Percentiles rank a stretch among this genome's conserved stretches.
These are phyloP conservation scores for Nudaria mundana DNA, from an alignment of 2,888 invertebrate species.

Conservation along the genomic window DNA sequence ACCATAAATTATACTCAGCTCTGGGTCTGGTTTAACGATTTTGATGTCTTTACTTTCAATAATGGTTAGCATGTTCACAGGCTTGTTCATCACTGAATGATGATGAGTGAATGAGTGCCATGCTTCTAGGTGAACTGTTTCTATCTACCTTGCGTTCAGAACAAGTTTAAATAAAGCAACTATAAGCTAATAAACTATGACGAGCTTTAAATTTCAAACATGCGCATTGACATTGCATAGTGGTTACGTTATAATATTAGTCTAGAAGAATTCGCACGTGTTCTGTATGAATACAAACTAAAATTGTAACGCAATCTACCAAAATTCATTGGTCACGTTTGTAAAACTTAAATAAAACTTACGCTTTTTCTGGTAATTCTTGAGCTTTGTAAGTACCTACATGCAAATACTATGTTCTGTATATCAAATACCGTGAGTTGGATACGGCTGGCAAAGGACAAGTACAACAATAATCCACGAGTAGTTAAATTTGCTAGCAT, in stretches of 20 bases:
- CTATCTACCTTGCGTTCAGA: no score
- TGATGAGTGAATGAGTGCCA: no score
- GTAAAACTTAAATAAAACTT: no score
- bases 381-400: no score
- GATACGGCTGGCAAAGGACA: conserved; percentile 19
- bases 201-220: conserved; percentile 6
- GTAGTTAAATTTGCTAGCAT: conserved; percentile 70
- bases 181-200: not conserved
- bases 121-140: no score
- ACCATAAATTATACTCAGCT: conserved; percentile 20
- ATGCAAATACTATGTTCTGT: conserved; percentile 4
- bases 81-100: not conserved
- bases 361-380: no score
- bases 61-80: conserved; percentile 14
- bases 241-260: conserved; percentile 15
- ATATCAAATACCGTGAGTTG: conserved; percentile 13
- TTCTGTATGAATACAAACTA: no score
- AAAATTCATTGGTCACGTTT: no score
- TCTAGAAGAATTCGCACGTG: not conserved
- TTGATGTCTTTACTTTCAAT: conserved; percentile 30
- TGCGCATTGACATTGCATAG: conserved; percentile 22
- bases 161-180: not conserved
- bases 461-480: conserved; percentile 55
- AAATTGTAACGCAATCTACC: no score
- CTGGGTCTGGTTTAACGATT: conserved; percentile 23